phyloP scores from a whole-genome alignment of 2,113 vertebrate species.

The Anolis carolinensis region DNA sequence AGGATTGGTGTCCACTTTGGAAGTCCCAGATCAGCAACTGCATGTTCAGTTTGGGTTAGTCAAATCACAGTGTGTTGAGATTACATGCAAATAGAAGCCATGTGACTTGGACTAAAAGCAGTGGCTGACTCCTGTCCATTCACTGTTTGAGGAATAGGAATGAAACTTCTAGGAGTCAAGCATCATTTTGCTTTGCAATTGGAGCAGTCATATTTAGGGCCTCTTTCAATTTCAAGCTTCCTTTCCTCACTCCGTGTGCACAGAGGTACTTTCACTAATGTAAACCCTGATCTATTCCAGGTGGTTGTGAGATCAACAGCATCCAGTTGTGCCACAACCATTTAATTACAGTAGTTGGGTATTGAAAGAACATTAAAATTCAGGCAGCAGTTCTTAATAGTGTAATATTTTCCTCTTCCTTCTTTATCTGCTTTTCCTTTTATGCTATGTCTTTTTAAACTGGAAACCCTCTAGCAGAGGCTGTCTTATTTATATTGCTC shows the following conservation, averaged over 20 bases:
- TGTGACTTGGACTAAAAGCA: background rate
- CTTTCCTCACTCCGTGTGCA: background rate
- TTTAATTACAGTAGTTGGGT: background rate
- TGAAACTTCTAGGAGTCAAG: background rate
- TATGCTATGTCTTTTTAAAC: background rate
- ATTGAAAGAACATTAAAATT: background rate
- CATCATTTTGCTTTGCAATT: background rate
- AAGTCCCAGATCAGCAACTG: background rate
- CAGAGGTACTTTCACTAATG: background rate
- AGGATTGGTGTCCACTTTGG: background rate
- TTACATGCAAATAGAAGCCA: too few relatives aligned
- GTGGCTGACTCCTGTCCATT: background rate
- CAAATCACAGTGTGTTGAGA: background rate
- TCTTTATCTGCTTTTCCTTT: background rate
- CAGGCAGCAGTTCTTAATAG: background rate
- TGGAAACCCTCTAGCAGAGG: background rate
- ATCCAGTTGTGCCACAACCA: background rate
- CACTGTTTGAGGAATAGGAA: background rate
- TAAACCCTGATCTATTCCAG: background rate
- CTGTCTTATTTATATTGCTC: background rate
- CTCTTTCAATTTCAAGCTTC: background rate
- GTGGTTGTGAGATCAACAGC: background rate
- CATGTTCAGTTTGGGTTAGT: background rate
- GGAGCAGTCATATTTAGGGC: background rate
- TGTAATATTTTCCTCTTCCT: background rate